phyloP scores from a whole-genome alignment of 2,888 invertebrate species.

The Rutpela maculata region DNA sequence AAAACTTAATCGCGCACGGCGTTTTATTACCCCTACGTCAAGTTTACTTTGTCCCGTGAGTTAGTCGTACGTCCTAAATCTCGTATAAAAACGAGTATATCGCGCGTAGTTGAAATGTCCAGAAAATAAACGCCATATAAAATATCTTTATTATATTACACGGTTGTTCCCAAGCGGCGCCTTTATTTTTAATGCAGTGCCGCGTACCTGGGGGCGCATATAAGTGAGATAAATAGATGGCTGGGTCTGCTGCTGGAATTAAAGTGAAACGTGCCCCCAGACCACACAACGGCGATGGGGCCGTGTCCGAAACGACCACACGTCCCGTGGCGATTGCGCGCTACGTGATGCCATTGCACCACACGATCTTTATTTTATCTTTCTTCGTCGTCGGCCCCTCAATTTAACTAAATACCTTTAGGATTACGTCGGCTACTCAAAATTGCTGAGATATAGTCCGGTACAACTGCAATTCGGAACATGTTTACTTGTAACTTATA shows the following conservation, averaged over 20 bases:
- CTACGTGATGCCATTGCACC: conserved; percentile 73
- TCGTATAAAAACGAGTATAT: conserved; percentile 37
- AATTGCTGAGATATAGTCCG: conserved; percentile 50
- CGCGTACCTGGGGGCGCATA: conserved; percentile 63
- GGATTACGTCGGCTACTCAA: conserved; percentile 55
- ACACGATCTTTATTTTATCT: conserved; percentile 67
- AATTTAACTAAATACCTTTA: conserved; percentile 65
- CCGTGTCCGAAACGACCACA: conserved; percentile 69
- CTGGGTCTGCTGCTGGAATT: conserved; percentile 67
- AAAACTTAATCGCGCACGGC: conserved; percentile 34
- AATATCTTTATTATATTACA: conserved; percentile 64
- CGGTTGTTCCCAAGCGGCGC: conserved; percentile 53
- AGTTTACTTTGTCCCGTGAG: conserved; percentile 38
- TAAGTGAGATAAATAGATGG: conserved; percentile 72
- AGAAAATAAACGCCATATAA: conserved; percentile 61
- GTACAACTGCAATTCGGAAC: background rate
- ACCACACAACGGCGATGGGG: conserved; percentile 67
- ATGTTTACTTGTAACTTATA: background rate
- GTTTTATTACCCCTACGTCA: conserved; percentile 34
- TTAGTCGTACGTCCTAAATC: conserved; percentile 35
- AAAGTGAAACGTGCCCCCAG: conserved; percentile 74
- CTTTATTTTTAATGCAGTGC: conserved; percentile 66
- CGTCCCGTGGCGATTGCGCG: conserved; percentile 72
- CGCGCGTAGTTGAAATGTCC: conserved; percentile 39
- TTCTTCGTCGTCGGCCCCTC: conserved; percentile 52